phyloP scores from a whole-genome alignment of 2,113 vertebrate species.

The Lucifuga dentata region DNA sequence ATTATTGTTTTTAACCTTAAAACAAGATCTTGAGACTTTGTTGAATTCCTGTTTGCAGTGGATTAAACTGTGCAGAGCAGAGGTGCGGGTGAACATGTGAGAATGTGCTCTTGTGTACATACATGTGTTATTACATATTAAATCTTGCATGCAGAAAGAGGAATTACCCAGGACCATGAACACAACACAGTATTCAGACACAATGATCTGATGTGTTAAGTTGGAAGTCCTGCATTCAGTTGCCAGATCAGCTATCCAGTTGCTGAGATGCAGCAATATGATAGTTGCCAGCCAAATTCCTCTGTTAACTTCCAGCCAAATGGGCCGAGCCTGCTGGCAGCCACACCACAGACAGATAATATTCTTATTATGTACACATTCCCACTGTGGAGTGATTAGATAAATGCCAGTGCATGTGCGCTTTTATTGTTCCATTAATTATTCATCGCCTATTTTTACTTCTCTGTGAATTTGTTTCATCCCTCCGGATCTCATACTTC shows the following conservation, averaged over 20 bases:
- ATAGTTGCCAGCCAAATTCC: constrained; percentile 62
- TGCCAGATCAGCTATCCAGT: constrained; percentile 48
- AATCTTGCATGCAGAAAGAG: not conserved
- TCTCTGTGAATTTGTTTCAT: constrained; percentile 38
- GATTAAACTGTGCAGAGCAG: constrained; percentile 29
- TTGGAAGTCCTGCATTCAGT: constrained; percentile 46
- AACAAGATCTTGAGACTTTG: too few species aligned
- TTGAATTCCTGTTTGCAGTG: too few species aligned
- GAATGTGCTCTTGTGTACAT: not conserved
- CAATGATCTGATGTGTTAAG: constrained; percentile 29
- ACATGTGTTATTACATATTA: not conserved
- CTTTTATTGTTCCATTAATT: constrained; percentile 65
- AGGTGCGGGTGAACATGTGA: constrained; percentile 12
- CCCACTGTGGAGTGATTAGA: constrained; percentile 60
- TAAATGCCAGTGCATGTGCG: constrained; percentile 58
- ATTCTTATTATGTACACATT: constrained; percentile 68
- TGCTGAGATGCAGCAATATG: constrained; percentile 54
- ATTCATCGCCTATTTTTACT: constrained; percentile 59
- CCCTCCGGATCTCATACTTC: constrained; percentile 28
- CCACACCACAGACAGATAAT: constrained; percentile 63
- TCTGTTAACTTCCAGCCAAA: constrained; percentile 61
- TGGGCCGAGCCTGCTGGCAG: constrained; percentile 64
- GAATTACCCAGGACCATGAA: constrained; percentile 23
- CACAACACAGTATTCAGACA: constrained; percentile 26
- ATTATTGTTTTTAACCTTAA: constrained; percentile 19